These are phyloP conservation scores for Neostethus bicornis DNA, from an alignment of 2,797 vertebrate genomes.

Conservation along the genomic window DNA sequence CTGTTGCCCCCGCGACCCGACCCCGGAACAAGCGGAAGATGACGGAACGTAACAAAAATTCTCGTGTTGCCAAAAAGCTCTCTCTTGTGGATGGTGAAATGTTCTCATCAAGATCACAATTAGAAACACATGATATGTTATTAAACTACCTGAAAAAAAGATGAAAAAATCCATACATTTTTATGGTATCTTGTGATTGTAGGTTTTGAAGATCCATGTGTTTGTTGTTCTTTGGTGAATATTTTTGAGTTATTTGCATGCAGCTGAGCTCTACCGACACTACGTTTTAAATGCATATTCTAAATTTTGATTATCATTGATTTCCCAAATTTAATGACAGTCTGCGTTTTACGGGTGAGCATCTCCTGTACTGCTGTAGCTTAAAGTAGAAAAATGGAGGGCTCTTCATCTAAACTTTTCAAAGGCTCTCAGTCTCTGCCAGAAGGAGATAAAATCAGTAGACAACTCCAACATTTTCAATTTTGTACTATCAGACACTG, in stretches of 20 bases:
- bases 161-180: background rate
- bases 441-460: slow-evolving; percentile 73
- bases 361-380: slow-evolving; percentile 19
- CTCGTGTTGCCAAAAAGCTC: too few species aligned
- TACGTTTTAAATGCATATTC: slow-evolving; percentile 20
- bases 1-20: too few species aligned
- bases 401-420: slow-evolving; percentile 61
- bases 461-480: slow-evolving; percentile 78
- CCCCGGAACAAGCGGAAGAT: too few species aligned
- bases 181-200: background rate
- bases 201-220: background rate
- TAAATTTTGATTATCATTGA: slow-evolving; percentile 38
- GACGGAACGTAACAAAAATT: too few species aligned
- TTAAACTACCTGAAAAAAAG: background rate
- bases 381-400: slow-evolving; percentile 37
- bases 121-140: too few species aligned
- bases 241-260: slow-evolving; percentile 14
- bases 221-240: slow-evolving; percentile 20
- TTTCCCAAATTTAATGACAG: slow-evolving; percentile 8
- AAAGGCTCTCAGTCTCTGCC: slow-evolving; percentile 65
- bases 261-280: background rate
- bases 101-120: too few species aligned
- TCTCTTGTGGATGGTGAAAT: too few species aligned
- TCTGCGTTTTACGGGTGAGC: slow-evolving; percentile 21
- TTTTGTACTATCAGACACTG: slow-evolving; percentile 78